Percentiles rank a stretch among this genome's conserved stretches.
These are phyloP conservation scores for Nycticryphes semicollaris DNA, from an alignment of 2,113 vertebrate species.

Conservation along the genomic window DNA sequence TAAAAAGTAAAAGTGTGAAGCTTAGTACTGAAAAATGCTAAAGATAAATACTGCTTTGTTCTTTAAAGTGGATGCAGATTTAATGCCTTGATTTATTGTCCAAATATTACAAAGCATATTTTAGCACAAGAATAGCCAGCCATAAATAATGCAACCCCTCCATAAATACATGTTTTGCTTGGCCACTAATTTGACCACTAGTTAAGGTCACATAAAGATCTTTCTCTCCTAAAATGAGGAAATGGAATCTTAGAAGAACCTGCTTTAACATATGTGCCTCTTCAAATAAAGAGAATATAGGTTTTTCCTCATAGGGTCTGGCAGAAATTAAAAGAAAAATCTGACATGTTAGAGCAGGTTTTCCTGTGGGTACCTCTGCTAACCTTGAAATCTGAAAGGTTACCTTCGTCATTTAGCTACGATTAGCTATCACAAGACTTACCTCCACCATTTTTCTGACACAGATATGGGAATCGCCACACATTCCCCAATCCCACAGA, in stretches of 20 bases:
- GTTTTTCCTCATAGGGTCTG: background rate
- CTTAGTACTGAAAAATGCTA: background rate
- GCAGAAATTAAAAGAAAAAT: background rate
- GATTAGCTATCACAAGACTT: slow-evolving; percentile 62
- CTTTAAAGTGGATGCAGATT: background rate
- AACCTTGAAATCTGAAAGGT: background rate
- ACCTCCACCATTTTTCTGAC: slow-evolving; percentile 99
- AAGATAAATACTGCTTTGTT: background rate
- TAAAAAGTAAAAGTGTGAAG: background rate
- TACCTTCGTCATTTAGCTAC: background rate
- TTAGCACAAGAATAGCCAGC: background rate
- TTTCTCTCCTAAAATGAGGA: background rate
- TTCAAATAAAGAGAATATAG: background rate
- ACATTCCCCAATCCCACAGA: slow-evolving; percentile 98
- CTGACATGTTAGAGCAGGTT: background rate
- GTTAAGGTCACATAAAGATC: background rate
- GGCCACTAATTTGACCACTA: background rate
- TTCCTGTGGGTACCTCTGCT: background rate
- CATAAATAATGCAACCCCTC: background rate
- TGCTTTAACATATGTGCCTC: background rate
- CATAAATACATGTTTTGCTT: background rate
- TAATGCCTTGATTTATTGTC: background rate
- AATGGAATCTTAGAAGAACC: background rate
- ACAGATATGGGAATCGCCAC: slow-evolving; percentile 97
- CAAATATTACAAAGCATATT: background rate